Percentiles rank a stretch among this genome's conserved stretches.
These are phyloP conservation scores for Scyliorhinus canicula DNA, from an alignment of 2,797 vertebrate species.

Conservation along the genomic window DNA sequence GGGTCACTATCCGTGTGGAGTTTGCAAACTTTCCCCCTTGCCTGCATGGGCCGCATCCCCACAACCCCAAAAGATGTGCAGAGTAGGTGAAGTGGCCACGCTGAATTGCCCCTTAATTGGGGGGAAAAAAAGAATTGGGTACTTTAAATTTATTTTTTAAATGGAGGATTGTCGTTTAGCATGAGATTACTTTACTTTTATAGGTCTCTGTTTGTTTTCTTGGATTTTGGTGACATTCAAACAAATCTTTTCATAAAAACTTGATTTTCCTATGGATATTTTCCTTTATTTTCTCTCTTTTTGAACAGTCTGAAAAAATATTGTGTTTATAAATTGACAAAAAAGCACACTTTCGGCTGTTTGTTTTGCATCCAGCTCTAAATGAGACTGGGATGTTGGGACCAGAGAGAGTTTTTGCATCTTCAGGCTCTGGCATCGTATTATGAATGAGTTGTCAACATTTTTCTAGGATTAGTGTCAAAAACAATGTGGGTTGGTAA, in stretches of 20 bases:
- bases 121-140: too few relatives aligned
- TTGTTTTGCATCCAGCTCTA: background rate
- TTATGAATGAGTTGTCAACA: background rate
- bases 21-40: too few relatives aligned
- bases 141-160: too few relatives aligned
- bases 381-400: background rate
- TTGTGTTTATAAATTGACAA: background rate
- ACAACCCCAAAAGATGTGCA: too few relatives aligned
- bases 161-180: background rate
- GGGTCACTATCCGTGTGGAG: too few relatives aligned
- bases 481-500: background rate
- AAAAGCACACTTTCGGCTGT: background rate
- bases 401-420: background rate
- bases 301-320: background rate
- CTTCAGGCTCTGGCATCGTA: background rate
- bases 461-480: background rate
- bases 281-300: background rate
- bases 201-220: background rate
- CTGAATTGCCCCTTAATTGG: too few relatives aligned
- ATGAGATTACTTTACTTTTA: background rate
- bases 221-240: background rate
- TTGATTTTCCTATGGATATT: background rate
- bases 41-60: too few relatives aligned
- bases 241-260: background rate
- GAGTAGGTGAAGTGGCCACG: too few relatives aligned